Evolutionary conservation across 2,113 vertebrate genomes (phyloP).

Genomic region (Hystrix brachyura): DNA sequence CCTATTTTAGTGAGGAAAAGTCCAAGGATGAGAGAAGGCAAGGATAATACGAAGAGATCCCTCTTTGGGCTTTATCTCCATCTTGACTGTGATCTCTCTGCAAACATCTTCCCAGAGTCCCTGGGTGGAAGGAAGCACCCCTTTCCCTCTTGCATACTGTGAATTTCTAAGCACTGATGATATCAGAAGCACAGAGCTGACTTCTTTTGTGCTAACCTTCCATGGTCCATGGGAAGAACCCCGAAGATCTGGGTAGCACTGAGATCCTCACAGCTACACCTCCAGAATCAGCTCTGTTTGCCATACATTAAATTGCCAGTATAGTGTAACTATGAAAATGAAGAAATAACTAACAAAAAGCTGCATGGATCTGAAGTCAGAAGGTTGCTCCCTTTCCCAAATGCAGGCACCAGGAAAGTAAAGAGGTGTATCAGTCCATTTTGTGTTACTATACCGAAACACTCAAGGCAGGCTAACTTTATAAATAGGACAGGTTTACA

Average conservation of each 20-base stretch:
- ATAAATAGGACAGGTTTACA: neutral
- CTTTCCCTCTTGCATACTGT: too few species aligned
- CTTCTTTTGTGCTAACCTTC: neutral
- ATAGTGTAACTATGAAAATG: too few species aligned
- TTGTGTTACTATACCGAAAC: neutral
- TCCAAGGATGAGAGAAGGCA: neutral
- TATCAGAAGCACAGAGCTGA: neutral
- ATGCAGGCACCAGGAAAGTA: too few species aligned
- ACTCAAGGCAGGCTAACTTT: neutral
- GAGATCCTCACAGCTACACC: too few species aligned
- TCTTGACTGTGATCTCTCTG: neutral
- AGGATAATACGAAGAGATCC: neutral
- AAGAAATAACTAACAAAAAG: neutral
- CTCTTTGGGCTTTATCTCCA: neutral
- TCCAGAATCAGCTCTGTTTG: neutral
- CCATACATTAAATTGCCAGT: neutral
- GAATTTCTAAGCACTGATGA: neutral
- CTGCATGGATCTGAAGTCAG: neutral
- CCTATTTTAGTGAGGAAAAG: neutral
- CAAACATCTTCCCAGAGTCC: too few species aligned
- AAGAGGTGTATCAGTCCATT: neutral
- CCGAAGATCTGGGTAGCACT: too few species aligned
- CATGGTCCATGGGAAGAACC: neutral
- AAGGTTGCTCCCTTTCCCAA: fast-evolving
- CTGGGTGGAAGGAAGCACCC: neutral